Conservation (phyloP, 2,797 vertebrate genomes). For the Danio choprae region DNA sequence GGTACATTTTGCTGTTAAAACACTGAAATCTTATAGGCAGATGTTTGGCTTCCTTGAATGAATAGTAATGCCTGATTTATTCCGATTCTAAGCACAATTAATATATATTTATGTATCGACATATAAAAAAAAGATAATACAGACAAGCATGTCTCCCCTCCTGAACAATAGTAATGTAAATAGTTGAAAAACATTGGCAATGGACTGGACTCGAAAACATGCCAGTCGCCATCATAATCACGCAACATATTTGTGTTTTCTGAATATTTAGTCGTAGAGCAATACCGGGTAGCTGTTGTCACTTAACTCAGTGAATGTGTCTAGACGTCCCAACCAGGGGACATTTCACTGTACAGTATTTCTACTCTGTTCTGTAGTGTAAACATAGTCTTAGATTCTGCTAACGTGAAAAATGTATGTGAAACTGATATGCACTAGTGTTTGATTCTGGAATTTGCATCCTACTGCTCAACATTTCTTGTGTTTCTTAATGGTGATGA, state of each 20-base stretch:
- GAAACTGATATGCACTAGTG: constrained; percentile 74
- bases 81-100: constrained; percentile 51
- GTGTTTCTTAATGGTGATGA: constrained; percentile 65
- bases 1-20: constrained; percentile 16
- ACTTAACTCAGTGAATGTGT: constrained; percentile 70
- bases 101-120: constrained; percentile 22
- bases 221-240: constrained; percentile 67
- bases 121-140: constrained; percentile 18
- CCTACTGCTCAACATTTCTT: constrained; percentile 67
- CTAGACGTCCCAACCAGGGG: constrained; percentile 59
- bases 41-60: constrained; percentile 9
- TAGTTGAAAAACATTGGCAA: not conserved
- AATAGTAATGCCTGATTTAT: constrained; percentile 19
- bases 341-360: constrained; percentile 71
- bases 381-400: constrained; percentile 77
- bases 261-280: constrained; percentile 79
- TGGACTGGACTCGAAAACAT: constrained; percentile 57
- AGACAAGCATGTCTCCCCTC: constrained; percentile 23
- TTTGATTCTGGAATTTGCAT: constrained; percentile 64
- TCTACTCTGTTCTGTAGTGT: constrained; percentile 69
- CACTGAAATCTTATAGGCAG: constrained; percentile 23
- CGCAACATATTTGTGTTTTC: constrained; percentile 74
- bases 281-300: constrained; percentile 74
- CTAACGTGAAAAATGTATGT: constrained; percentile 74
- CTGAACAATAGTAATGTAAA: constrained; percentile 33